These are phyloP conservation scores for Microcaecilia unicolor DNA, from an alignment of 2,797 vertebrate species.

Conservation along the genomic window DNA sequence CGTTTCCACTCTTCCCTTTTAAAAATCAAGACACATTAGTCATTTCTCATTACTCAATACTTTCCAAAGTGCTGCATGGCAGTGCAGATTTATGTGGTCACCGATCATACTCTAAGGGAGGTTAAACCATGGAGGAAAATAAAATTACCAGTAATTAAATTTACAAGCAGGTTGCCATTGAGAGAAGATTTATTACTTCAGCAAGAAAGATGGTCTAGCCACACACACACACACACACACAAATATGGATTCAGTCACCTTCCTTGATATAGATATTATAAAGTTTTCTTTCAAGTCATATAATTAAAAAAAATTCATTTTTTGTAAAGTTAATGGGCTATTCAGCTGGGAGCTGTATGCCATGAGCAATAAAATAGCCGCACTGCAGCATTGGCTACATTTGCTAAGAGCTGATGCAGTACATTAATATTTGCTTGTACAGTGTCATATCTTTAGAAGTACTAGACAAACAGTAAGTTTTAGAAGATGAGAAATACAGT, in stretches of 20 bases:
- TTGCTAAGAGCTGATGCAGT: constrained; percentile 40
- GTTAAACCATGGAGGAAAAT: constrained; percentile 63
- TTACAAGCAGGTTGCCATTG: constrained; percentile 55
- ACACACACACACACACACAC: constrained; percentile 27
- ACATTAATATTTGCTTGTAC: constrained; percentile 22
- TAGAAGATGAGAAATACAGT: too few relatives aligned
- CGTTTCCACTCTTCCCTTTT: constrained; percentile 28
- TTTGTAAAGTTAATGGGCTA: constrained; percentile 39
- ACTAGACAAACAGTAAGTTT: not conserved
- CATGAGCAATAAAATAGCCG: constrained; percentile 38
- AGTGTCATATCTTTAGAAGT: constrained; percentile 10
- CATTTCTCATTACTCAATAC: constrained; percentile 28
- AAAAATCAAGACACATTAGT: constrained; percentile 25
- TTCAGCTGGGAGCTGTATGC: constrained; percentile 33
- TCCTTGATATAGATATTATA: constrained; percentile 35
- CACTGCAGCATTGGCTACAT: constrained; percentile 37
- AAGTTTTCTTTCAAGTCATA: constrained; percentile 49
- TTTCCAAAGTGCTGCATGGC: constrained; percentile 35
- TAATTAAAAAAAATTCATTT: constrained; percentile 54
- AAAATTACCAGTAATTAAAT: constrained; percentile 75
- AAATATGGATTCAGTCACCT: too few relatives aligned
- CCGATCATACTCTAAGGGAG: constrained; percentile 46
- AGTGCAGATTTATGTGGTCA: constrained; percentile 54
- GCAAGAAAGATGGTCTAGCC: constrained; percentile 35
- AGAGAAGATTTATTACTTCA: constrained; percentile 51